phyloP scores from a whole-genome alignment of 2,113 vertebrate genomes.

The Suricata suricatta region DNA sequence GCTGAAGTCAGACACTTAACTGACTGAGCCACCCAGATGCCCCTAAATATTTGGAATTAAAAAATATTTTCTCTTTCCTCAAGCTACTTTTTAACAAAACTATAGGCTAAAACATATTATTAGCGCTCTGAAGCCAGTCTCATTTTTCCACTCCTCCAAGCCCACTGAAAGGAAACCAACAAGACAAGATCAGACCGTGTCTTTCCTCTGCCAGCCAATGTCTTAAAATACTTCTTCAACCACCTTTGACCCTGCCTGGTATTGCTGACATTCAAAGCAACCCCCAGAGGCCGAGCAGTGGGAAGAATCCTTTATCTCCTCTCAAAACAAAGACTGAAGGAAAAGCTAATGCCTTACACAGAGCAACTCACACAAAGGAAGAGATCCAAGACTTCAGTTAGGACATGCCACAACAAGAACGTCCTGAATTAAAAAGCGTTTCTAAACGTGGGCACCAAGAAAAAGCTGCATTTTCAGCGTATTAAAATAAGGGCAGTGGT shows the following conservation, averaged over 20 bases:
- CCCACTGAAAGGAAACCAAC: background rate
- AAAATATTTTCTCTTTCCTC: background rate
- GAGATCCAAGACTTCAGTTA: background rate
- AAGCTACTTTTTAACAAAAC: constrained; percentile 13
- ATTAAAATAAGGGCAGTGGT: background rate
- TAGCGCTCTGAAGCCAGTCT: background rate
- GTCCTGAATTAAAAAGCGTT: background rate
- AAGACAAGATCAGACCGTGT: background rate
- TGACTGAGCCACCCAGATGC: too few relatives aligned
- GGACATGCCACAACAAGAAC: background rate
- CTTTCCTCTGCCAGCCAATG: background rate
- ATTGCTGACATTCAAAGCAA: background rate
- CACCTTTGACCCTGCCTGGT: background rate
- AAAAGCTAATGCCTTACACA: background rate
- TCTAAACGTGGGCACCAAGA: background rate
- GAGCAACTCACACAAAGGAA: background rate
- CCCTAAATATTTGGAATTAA: background rate
- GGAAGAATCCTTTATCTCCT: background rate
- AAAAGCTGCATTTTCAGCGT: constrained; percentile 13
- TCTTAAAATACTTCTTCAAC: background rate
- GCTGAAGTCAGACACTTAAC: too few relatives aligned
- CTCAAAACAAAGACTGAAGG: background rate
- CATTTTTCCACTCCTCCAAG: background rate
- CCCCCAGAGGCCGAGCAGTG: background rate
- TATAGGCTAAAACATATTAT: background rate